Conservation (phyloP, 2,797 vertebrate genomes). For the Peromyscus melanophrys region DNA sequence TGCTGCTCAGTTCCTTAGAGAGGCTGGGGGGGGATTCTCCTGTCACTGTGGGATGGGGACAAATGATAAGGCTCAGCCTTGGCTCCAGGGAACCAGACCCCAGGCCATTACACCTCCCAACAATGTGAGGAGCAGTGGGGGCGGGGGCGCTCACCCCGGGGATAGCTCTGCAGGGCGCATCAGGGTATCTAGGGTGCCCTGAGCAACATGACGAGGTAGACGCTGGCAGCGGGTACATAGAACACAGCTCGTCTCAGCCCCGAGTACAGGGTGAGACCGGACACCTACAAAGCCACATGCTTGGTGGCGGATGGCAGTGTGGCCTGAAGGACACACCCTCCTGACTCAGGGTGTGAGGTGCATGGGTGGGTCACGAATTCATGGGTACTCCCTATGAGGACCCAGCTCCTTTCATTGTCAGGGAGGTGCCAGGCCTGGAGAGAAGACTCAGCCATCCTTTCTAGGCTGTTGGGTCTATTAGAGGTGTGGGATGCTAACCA, state of each 20-base stretch:
- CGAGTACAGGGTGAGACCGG: background rate
- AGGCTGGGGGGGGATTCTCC: slow-evolving; percentile 99
- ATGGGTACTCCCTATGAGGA: background rate
- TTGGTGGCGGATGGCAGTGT: background rate
- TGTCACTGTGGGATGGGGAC: slow-evolving; percentile 91
- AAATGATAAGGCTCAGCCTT: slow-evolving; percentile 10
- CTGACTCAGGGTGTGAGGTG: background rate
- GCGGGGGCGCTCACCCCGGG: accelerated
- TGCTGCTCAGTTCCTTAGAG: slow-evolving; percentile 98
- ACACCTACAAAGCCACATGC: background rate
- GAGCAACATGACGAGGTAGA: no score
- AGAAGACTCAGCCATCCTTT: background rate
- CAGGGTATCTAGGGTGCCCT: background rate
- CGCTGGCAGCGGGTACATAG: background rate
- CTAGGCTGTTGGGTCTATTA: background rate
- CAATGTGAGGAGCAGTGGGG: background rate
- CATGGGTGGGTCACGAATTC: background rate
- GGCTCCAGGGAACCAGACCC: background rate
- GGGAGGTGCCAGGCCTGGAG: background rate
- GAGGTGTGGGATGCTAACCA: background rate
- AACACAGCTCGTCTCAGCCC: background rate
- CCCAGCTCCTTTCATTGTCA: background rate
- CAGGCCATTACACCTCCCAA: background rate
- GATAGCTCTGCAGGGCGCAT: background rate
- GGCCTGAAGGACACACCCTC: background rate